Evolutionary conservation across 2,797 vertebrate species (phyloP).

Genomic region (Enteromius fasciolatus): DNA sequence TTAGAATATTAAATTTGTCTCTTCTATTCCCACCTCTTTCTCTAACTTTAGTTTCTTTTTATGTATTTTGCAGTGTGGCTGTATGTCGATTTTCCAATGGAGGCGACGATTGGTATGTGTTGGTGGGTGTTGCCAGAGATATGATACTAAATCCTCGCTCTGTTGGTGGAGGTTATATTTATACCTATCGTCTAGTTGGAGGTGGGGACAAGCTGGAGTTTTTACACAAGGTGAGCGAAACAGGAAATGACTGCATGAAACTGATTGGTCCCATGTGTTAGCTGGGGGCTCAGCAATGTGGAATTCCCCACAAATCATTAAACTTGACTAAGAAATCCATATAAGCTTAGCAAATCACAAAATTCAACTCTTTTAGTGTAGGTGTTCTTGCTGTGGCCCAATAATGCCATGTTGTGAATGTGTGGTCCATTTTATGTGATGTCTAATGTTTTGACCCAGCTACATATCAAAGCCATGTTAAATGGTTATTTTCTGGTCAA

Average conservation of each 20-base stretch:
- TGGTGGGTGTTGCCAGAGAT: conserved; percentile 96
- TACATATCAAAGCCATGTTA: background rate
- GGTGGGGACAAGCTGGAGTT: conserved; percentile 96
- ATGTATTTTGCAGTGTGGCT: conserved; percentile 80
- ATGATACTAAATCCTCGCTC: conserved; percentile 96
- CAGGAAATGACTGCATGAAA: conserved; percentile 10
- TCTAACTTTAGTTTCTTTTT: background rate
- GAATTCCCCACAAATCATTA: conserved; percentile 40
- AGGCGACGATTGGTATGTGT: conserved; percentile 94
- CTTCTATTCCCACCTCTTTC: background rate
- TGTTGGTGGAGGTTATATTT: conserved; percentile 91
- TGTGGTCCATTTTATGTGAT: conserved; percentile 1
- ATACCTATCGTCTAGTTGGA: conserved; percentile 90
- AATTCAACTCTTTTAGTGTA: background rate
- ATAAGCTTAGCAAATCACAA: background rate
- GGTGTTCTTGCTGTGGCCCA: background rate
- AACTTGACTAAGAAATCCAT: conserved; percentile 3
- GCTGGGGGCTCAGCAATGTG: conserved; percentile 12
- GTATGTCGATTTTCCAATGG: conserved; percentile 92
- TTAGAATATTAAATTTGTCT: background rate
- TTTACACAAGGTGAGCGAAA: conserved; percentile 89
- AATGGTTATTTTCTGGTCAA: background rate
- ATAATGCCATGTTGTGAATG: background rate
- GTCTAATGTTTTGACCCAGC: background rate
- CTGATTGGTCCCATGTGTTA: conserved; percentile 11